Evolutionary conservation across 2,888 invertebrate genomes (phyloP), one percentile per base, ranked within the genome.

Genomic region (Osedax fenrisi): DNA sequence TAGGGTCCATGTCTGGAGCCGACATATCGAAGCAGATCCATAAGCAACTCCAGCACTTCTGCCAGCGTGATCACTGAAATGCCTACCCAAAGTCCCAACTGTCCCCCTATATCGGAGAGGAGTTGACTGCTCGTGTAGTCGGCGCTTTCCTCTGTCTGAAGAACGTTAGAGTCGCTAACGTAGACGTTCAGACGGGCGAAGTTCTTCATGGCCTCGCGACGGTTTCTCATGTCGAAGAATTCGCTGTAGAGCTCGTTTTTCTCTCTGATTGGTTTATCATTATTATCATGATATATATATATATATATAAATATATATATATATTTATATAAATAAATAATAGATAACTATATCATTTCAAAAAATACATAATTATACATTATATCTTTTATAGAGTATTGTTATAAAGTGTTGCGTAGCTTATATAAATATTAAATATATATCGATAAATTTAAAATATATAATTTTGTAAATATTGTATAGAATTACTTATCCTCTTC

Each of bases 71-170:
- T 78, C 59, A 78, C 70, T 2, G 78, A 78, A 21, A 78, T 78
- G 2, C 78, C 78, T 17, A 78, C 77, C 78, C 78, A 78, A 23
- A 78, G 74, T 1, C 78, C 78, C 24, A 78, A 75, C 75, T 78
- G 78, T 0, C 78, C 78, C 3, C 77, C 77, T 59, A 78, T 78
- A 66, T 78, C 77, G 2, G 76, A 76, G 21, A 78, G 75, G 25
- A 78, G 70, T 72, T 78, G 78, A 56, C 41, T 41, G 41, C 41
- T 41, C 13, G 72, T 61, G 72, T 78, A 78, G 17, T 78, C 78
- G 24, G 69, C 76, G 13, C 71, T 22, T 27, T 78, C 78, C 70
- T 75, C 76, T 17, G 78, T 78, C 72, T 78, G 73, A 5, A 78
- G 56, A 2, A 78, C 78, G 73, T 78, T 78, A 27, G 74, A 74